phyloP scores from a whole-genome alignment of 2,797 vertebrate genomes.

The Cephalopachus bancanus region DNA sequence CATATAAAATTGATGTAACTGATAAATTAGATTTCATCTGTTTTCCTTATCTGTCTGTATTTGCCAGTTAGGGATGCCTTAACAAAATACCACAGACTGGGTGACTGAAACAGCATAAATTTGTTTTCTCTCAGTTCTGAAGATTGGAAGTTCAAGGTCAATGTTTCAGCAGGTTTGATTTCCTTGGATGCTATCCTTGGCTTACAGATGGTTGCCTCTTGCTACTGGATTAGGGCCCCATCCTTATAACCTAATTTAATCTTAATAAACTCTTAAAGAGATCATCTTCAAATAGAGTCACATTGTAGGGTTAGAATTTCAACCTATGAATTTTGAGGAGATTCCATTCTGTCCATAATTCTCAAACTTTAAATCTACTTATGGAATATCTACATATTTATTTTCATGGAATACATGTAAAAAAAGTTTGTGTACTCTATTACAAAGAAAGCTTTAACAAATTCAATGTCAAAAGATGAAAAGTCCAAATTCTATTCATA shows the following conservation, averaged over 20 bases:
- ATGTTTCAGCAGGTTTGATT: neutral
- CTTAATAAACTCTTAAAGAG: neutral
- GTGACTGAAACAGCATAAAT: no score
- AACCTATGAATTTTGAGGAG: no score
- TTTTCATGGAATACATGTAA: slow-evolving; percentile 32
- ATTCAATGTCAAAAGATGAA: neutral
- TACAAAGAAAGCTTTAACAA: neutral
- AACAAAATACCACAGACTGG: no score
- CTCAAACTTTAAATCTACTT: neutral
- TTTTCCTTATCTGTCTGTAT: neutral
- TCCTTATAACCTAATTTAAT: neutral
- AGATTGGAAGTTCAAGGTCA: neutral
- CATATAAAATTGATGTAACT: slow-evolving; percentile 28
- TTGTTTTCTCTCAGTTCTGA: no score
- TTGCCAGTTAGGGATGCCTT: neutral
- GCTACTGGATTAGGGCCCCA: neutral
- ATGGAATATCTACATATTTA: neutral
- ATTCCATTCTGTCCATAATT: neutral
- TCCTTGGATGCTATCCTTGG: neutral
- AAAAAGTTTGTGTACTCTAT: neutral
- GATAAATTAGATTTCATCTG: neutral
- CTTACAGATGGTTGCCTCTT: neutral
- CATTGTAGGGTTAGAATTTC: neutral
- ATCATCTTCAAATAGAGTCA: neutral
- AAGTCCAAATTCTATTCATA: neutral